These are phyloP conservation scores for Drosophila lacicola DNA, from an alignment of 2,888 invertebrate genomes.

Conservation along the genomic window DNA sequence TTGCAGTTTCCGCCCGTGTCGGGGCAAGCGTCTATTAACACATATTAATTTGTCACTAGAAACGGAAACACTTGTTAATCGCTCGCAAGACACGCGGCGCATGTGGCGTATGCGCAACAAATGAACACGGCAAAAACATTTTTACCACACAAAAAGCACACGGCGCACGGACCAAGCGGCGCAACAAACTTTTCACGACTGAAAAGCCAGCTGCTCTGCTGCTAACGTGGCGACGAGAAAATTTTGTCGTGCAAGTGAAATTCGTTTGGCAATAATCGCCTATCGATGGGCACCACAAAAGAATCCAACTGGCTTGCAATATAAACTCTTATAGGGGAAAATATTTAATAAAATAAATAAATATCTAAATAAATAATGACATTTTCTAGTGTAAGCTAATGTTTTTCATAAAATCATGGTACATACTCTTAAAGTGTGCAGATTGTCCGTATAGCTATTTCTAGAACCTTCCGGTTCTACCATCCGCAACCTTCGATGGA, in stretches of 20 bases:
- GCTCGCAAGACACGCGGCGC: constrained; percentile 41
- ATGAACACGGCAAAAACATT: constrained; percentile 39
- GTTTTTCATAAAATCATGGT: too few species aligned
- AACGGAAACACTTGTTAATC: constrained; percentile 62
- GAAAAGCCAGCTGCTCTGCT: constrained; percentile 35
- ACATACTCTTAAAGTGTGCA: too few species aligned
- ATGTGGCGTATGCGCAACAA: constrained; percentile 67
- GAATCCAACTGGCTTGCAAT: not conserved
- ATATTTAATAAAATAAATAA: not conserved
- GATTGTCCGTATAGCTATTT: too few species aligned
- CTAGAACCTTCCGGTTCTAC: too few species aligned
- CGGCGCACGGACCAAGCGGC: constrained; percentile 69
- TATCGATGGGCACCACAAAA: constrained; percentile 52
- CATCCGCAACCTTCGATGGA: too few species aligned
- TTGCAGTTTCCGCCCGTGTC: constrained; percentile 8
- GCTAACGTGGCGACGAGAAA: constrained; percentile 36
- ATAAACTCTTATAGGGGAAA: not conserved
- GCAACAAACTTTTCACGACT: constrained; percentile 73
- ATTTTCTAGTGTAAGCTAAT: too few species aligned
- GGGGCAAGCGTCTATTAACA: not conserved
- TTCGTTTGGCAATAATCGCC: constrained; percentile 25
- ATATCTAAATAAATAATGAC: too few species aligned
- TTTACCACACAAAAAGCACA: constrained; percentile 37
- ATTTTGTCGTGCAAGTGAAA: constrained; percentile 61
- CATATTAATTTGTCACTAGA: constrained; percentile 32